Percentiles rank a stretch among this genome's conserved stretches.
phyloP scores from a whole-genome alignment of 2,888 invertebrate genomes.

The Drosophila fungiperda region DNA sequence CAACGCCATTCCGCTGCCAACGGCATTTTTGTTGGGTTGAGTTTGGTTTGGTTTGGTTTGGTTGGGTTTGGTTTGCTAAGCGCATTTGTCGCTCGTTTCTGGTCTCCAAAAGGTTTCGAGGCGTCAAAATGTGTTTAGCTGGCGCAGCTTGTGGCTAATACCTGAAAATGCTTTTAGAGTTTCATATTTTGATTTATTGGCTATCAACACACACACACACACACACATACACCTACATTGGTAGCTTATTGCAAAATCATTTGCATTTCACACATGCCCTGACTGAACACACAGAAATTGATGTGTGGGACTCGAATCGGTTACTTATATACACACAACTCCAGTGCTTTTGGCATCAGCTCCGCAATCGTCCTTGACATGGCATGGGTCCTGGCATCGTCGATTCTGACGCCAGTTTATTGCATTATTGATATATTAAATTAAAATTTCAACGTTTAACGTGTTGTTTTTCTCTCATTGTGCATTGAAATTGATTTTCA shows the following conservation, averaged over 20 bases:
- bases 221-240: slow-evolving; percentile 13
- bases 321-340: slow-evolving; percentile 11
- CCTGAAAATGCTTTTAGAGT: slow-evolving; percentile 75
- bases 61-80: slow-evolving; percentile 58
- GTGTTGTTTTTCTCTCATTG: slow-evolving; percentile 24
- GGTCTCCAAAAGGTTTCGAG: slow-evolving; percentile 51
- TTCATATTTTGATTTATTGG: slow-evolving; percentile 77
- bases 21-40: slow-evolving; percentile 63
- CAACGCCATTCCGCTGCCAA: slow-evolving; percentile 62
- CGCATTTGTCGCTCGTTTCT: slow-evolving; percentile 65
- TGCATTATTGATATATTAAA: slow-evolving; percentile 66
- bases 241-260: slow-evolving; percentile 57
- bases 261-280: slow-evolving; percentile 65
- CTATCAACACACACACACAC: slow-evolving; percentile 24
- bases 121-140: slow-evolving; percentile 57
- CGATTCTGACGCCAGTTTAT: slow-evolving; percentile 55
- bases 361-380: neutral
- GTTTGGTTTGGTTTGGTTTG: too few relatives aligned
- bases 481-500: slow-evolving; percentile 51
- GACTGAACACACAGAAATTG: slow-evolving; percentile 55
- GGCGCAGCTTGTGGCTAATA: slow-evolving; percentile 61
- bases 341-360: slow-evolving; percentile 1
- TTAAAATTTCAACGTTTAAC: slow-evolving; percentile 30
- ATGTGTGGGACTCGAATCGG: slow-evolving; percentile 60
- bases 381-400: neutral